Evolutionary conservation across 1,140 invertebrate genomes (phyloP).

Genomic region (Carposina sasakii): DNA sequence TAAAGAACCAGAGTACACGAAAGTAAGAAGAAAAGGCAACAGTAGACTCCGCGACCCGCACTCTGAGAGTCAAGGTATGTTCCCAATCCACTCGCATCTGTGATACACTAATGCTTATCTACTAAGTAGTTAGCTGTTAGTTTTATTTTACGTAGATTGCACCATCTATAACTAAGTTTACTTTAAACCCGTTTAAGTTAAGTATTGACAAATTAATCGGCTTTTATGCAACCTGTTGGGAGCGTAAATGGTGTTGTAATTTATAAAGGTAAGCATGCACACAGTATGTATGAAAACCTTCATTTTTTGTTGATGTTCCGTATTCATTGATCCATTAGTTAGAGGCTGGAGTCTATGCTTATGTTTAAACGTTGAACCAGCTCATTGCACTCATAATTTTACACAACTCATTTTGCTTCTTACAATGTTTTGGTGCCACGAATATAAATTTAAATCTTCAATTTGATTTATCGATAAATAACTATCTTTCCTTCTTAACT

Average conservation of each 20-base stretch:
- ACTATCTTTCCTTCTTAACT: too few relatives aligned
- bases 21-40: constrained; percentile 85
- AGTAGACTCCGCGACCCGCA: constrained; percentile 82
- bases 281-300: constrained; percentile 43
- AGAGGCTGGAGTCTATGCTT: too few relatives aligned
- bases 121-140: constrained; percentile 65
- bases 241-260: constrained; percentile 70
- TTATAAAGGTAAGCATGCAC: constrained; percentile 72
- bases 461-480: too few relatives aligned
- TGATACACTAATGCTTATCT: constrained; percentile 55
- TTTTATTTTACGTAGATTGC: constrained; percentile 66
- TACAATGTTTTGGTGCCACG: too few relatives aligned
- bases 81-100: too few relatives aligned
- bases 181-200: constrained; percentile 62
- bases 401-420: too few relatives aligned
- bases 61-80: constrained; percentile 84
- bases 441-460: too few relatives aligned
- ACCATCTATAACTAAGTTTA: constrained; percentile 61
- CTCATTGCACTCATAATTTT: too few relatives aligned
- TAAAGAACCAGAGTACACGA: constrained; percentile 86
- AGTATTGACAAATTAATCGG: constrained; percentile 65
- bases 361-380: too few relatives aligned
- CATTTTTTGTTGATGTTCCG: constrained; percentile 3
- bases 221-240: constrained; percentile 71
- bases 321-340: too few relatives aligned